These are phyloP conservation scores for Orthonyx spaldingii DNA, from an alignment of 2,113 vertebrate genomes.

Conservation along the genomic window DNA sequence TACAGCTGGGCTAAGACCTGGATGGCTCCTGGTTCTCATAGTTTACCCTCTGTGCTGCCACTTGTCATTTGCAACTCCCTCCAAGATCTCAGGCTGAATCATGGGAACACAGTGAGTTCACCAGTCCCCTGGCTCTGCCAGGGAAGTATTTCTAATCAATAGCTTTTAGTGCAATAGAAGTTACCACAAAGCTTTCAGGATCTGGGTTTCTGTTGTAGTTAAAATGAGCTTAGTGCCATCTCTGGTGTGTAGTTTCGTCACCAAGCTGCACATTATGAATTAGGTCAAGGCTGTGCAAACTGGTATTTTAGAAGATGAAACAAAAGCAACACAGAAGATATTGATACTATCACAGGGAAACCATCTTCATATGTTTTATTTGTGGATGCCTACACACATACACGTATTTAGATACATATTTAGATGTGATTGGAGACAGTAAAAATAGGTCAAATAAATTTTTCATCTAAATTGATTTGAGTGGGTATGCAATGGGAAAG, in stretches of 20 bases:
- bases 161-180: conserved; percentile 42
- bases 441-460: conserved; percentile 13
- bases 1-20: neutral
- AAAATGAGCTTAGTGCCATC: conserved; percentile 10
- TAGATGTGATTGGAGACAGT: neutral
- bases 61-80: neutral
- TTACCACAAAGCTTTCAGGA: neutral
- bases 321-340: neutral
- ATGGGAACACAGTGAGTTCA: neutral
- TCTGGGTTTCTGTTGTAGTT: neutral
- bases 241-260: neutral
- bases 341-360: neutral
- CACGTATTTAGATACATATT: neutral
- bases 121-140: neutral
- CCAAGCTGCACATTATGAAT: neutral
- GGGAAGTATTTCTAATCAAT: conserved; percentile 7
- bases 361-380: neutral
- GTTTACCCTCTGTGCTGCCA: neutral
- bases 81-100: neutral
- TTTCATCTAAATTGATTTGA: conserved; percentile 11
- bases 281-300: neutral
- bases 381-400: neutral
- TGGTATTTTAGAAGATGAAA: neutral
- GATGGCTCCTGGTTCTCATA: neutral
- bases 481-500: neutral